Percentiles rank a stretch among this genome's conserved stretches.
Conservation (phyloP, 2,113 vertebrate genomes). For the Benitochromis conjunctus region DNA sequence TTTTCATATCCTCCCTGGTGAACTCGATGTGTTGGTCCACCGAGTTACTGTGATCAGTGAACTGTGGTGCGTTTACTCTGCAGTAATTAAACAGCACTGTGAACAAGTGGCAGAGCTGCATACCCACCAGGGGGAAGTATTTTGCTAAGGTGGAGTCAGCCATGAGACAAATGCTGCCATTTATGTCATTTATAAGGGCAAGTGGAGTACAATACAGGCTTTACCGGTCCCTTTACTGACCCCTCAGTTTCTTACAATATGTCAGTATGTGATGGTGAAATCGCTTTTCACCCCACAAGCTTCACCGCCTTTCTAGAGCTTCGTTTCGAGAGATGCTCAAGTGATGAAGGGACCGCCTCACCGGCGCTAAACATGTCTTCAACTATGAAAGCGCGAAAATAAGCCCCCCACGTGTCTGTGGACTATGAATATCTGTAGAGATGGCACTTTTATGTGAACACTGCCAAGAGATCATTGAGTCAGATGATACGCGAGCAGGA, state of each 20-base stretch:
- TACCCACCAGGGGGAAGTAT: constrained; percentile 25
- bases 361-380: background rate
- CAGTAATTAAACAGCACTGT: background rate
- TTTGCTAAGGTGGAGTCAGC: background rate
- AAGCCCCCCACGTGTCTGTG: background rate
- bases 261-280: background rate
- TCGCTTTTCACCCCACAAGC: background rate
- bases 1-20: background rate
- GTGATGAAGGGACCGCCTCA: background rate
- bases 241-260: background rate
- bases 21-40: background rate
- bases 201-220: background rate
- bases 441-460: background rate
- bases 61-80: background rate
- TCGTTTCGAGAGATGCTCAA: background rate
- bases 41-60: accelerated
- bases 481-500: background rate
- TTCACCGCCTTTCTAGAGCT: background rate
- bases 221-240: background rate
- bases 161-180: background rate
- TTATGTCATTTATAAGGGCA: background rate
- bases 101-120: background rate
- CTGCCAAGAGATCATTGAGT: background rate
- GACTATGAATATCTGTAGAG: background rate
- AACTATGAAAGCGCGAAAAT: background rate